These are phyloP conservation scores for Otus sunia DNA, from an alignment of 2,113 vertebrate species.

Conservation along the genomic window DNA sequence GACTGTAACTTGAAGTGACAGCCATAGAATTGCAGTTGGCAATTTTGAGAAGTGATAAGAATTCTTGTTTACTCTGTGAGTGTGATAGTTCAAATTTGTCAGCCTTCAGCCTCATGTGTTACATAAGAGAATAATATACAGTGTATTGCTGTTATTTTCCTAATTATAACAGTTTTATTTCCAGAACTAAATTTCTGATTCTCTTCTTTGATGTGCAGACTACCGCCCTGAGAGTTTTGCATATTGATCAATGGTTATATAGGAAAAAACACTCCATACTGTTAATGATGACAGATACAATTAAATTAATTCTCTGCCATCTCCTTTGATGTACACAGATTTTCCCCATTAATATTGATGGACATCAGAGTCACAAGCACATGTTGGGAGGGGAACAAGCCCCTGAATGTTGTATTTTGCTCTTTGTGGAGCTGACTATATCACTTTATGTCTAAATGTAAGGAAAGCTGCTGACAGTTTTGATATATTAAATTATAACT, in stretches of 20 bases:
- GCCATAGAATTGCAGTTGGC: not conserved
- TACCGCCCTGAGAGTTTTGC: not conserved
- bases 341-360: constrained; percentile 33
- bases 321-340: constrained; percentile 15
- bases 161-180: not conserved
- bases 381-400: not conserved
- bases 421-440: constrained; percentile 43
- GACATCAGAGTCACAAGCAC: not conserved
- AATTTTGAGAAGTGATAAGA: constrained; percentile 44
- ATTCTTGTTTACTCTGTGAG: constrained; percentile 49
- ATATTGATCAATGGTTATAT: not conserved
- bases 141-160: not conserved
- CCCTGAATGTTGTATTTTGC: constrained; percentile 39
- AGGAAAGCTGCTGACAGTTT: constrained; percentile 46
- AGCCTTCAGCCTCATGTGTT: not conserved
- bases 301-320: constrained; percentile 20
- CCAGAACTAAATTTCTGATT: not conserved
- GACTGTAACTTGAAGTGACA: constrained; percentile 34
- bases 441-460: constrained; percentile 32
- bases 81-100: not conserved
- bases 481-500: constrained; percentile 75
- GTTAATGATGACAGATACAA: constrained; percentile 7
- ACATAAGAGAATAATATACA: not conserved
- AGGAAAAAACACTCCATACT: not conserved
- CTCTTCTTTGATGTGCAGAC: not conserved